These are phyloP conservation scores for Myiopsitta monachus DNA, from an alignment of 2,113 vertebrate genomes.

Conservation along the genomic window DNA sequence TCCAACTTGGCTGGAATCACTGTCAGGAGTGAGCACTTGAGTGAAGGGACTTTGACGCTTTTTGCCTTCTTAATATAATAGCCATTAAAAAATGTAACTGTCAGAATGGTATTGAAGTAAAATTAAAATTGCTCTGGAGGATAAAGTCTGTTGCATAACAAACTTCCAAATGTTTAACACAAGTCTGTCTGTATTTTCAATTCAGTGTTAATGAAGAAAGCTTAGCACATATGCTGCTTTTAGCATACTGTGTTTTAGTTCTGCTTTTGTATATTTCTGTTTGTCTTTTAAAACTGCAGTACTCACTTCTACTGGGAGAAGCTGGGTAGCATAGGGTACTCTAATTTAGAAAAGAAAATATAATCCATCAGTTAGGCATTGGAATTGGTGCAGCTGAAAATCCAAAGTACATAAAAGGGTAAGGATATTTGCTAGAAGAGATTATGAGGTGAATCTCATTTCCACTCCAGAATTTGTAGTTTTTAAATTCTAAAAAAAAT, in stretches of 20 bases:
- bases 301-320: not conserved
- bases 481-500: not conserved
- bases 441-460: not conserved
- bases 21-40: not conserved
- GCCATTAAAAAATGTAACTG: not conserved
- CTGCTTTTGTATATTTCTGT: not conserved
- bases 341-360: not conserved
- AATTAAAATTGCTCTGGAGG: not conserved
- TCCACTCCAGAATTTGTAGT: not conserved
- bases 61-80: not conserved
- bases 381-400: not conserved
- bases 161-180: not conserved
- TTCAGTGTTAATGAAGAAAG: not conserved
- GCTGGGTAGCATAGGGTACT: not conserved
- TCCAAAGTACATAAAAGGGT: not conserved
- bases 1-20: not conserved
- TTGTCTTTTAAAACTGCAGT: not conserved
- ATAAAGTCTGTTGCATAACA: slow-evolving; percentile 11
- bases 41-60: not conserved
- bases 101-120: not conserved
- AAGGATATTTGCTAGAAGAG: not conserved
- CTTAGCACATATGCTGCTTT: not conserved
- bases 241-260: not conserved
- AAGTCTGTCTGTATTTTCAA: not conserved
- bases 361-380: not conserved